phyloP scores from a whole-genome alignment of 2,113 vertebrate species.

The Cettia cetti region DNA sequence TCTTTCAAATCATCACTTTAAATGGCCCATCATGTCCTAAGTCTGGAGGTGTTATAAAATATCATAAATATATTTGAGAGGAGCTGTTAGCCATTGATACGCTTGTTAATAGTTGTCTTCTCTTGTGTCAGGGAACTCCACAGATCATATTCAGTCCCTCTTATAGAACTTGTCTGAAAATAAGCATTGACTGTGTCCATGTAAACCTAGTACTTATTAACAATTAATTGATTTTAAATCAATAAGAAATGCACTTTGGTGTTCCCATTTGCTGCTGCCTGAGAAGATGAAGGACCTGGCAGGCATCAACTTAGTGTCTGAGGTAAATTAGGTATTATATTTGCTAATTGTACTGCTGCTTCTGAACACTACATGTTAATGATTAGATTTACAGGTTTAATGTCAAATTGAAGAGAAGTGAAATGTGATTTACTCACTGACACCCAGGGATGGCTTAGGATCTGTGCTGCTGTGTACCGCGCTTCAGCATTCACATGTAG shows the following conservation, averaged over 20 bases:
- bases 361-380: background rate
- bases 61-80: background rate
- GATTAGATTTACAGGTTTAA: background rate
- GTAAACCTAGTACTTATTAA: background rate
- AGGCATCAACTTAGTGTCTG: background rate
- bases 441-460: constrained; percentile 94
- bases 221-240: background rate
- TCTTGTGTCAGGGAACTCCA: background rate
- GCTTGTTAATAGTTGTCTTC: background rate
- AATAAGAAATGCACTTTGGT: background rate
- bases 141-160: background rate
- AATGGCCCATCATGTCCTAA: background rate
- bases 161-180: background rate
- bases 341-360: background rate
- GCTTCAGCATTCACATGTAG: constrained; percentile 89
- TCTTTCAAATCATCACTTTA: background rate
- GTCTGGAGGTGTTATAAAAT: background rate
- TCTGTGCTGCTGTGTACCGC: constrained; percentile 88
- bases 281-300: background rate
- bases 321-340: background rate
- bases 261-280: background rate
- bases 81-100: background rate
- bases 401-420: background rate
- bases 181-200: background rate
- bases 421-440: constrained; percentile 78